Base-by-base conservation (phyloP, 2,888 invertebrate genomes). In the Leucania comma region DNA sequence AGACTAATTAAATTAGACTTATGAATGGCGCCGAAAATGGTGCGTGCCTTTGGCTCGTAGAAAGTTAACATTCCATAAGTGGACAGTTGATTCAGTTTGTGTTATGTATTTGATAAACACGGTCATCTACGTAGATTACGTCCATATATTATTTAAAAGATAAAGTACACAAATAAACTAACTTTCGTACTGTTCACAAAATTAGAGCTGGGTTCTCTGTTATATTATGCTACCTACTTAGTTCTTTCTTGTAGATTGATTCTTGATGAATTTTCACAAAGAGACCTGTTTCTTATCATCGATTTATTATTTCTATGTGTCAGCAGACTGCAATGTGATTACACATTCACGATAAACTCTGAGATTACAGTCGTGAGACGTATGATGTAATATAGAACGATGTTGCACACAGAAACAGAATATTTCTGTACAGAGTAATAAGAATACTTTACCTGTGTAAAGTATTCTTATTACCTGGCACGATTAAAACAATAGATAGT, bases 371-470 rank as follows among this genome's bases (percentile, higher is more conserved):
- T 62, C n/a, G 17, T 26, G 10, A 17, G 24, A 12, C n/a, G 24
- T 12, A 26, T 35, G 35, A 54, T 59, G 60, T 29, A 38, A 70
- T 54, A 3, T 22, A 54, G 12, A 71, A 22, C 53, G 22, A 46
- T 32, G 70, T 42, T 70, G 46, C 32, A 48, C 24, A 24, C 42
- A 53, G n/a, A 26, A 8, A 26, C n/a, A 17, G 57, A 59, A 67
- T 56, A 14, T 50, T 67, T 50, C 29, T 22, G 22, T 48, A 20
- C 14, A 3, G 32, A 54, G 9, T 35, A n/a, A n/a, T n/a, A n/a
- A n/a, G n/a, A n/a, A n/a, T n/a, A n/a, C 26, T 56, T 20, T 24
- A 35, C 22, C 35, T 35, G 17, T 17, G 20, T 42, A 42, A 56
- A 56, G 56, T 35, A n/a, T 32, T 69, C 1, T 9, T 58, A 32